Conservation (phyloP, 2,888 invertebrate species). For the Gerris lacustris region DNA sequence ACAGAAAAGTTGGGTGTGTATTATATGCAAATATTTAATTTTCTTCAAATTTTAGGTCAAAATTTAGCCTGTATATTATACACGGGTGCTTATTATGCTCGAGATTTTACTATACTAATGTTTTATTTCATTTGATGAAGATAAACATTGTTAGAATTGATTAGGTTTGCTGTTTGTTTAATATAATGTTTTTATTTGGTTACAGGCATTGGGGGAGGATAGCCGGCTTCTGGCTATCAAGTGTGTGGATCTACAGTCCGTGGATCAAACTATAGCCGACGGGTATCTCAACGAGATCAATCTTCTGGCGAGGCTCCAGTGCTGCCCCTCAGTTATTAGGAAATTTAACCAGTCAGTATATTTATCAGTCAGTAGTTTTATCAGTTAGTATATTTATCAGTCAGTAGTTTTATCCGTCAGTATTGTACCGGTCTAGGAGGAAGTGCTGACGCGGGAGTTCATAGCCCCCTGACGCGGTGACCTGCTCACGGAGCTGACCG, state of each 20-base stretch:
- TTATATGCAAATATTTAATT: too few species aligned
- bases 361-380: conserved; percentile 1
- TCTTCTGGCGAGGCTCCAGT: conserved; percentile 65
- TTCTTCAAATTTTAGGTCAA: too few species aligned
- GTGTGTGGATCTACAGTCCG: conserved; percentile 61
- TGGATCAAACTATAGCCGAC: conserved; percentile 55
- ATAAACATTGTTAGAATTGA: too few species aligned
- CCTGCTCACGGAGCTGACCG: too few species aligned
- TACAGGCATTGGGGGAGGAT: conserved; percentile 50
- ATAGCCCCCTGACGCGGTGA: too few species aligned
- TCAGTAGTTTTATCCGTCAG: background rate
- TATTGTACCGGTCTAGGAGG: background rate
- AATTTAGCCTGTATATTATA: too few species aligned
- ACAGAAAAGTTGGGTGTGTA: too few species aligned
- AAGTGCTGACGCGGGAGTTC: too few species aligned
- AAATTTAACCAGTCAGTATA: conserved; percentile 73
- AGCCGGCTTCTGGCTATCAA: conserved; percentile 60
- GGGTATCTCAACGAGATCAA: conserved; percentile 84
- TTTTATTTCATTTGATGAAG: too few species aligned
- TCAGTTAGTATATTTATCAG: conserved; percentile 4
- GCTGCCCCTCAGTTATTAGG: conserved; percentile 66
- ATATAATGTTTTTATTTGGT: background rate
- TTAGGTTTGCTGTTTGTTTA: too few species aligned
- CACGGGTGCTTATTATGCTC: too few species aligned
- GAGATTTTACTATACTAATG: too few species aligned